A percentile compares a stretch with the other conserved stretches of the same genome.
These are phyloP conservation scores for Drosophila paranaensis DNA, from an alignment of 2,888 invertebrate species.

Conservation along the genomic window DNA sequence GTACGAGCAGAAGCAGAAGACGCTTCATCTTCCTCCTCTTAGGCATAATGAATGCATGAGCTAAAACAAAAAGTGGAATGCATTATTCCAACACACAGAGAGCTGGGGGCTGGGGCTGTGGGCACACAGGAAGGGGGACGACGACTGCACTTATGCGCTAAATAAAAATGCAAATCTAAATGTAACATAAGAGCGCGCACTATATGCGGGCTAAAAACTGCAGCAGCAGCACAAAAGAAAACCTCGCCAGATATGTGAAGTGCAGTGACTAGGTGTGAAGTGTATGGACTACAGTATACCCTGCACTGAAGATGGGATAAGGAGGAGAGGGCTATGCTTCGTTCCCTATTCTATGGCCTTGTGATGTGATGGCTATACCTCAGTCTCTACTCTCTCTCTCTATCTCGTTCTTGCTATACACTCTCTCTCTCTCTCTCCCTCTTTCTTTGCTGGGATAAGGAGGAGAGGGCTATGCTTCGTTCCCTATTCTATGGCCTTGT, in stretches of 20 bases:
- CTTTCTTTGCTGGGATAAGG: too few species aligned
- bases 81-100: slow-evolving; percentile 25
- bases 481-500: too few species aligned
- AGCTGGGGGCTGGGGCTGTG: background rate
- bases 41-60: slow-evolving; percentile 53
- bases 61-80: slow-evolving; percentile 45
- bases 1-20: slow-evolving; percentile 30
- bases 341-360: too few species aligned
- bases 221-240: slow-evolving; percentile 30
- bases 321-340: too few species aligned
- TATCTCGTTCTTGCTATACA: too few species aligned
- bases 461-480: too few species aligned
- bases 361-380: too few species aligned
- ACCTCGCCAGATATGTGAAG: slow-evolving; percentile 18
- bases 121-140: background rate
- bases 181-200: slow-evolving; percentile 58
- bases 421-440: too few species aligned
- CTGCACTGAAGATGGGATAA: background rate
- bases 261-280: background rate
- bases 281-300: background rate
- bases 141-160: slow-evolving; percentile 72
- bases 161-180: slow-evolving; percentile 81
- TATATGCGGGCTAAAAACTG: slow-evolving; percentile 32
- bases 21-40: slow-evolving; percentile 15
- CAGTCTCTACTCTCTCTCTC: too few species aligned